Conservation (phyloP, 2,113 vertebrate species). For the Egretta garzetta region DNA sequence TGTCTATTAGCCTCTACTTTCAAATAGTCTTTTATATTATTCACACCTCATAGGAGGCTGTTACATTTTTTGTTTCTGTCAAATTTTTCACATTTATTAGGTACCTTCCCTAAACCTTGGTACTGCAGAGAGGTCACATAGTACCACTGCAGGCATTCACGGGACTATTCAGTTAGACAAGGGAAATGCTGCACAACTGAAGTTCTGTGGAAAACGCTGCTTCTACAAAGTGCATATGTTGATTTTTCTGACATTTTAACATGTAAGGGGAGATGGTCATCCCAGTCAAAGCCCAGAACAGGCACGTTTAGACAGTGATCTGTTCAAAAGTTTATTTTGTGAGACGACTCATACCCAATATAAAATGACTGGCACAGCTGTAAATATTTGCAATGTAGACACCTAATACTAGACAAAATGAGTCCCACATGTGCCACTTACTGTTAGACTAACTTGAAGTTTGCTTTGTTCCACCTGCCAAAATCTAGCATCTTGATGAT, state of each 20-base stretch:
- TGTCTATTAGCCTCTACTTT: background rate
- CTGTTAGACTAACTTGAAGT: background rate
- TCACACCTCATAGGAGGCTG: background rate
- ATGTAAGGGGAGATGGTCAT: background rate
- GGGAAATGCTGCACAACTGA: background rate
- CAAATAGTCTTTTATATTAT: background rate
- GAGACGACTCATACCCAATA: background rate
- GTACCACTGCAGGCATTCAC: background rate
- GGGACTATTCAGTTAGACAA: background rate
- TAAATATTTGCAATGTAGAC: background rate
- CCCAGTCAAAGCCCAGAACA: background rate
- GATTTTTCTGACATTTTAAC: background rate
- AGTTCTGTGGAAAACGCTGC: background rate
- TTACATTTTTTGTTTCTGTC: background rate
- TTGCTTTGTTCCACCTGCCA: background rate
- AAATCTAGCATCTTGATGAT: background rate
- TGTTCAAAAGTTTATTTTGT: background rate
- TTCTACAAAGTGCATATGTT: background rate
- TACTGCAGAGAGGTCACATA: background rate
- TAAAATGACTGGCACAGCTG: background rate
- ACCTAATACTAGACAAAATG: background rate
- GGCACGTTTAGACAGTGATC: rapidly evolving
- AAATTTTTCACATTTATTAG: background rate
- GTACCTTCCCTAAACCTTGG: background rate
- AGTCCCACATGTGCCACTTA: background rate